phyloP scores from a whole-genome alignment of 2,113 vertebrate species.

The Sprattus sprattus region DNA sequence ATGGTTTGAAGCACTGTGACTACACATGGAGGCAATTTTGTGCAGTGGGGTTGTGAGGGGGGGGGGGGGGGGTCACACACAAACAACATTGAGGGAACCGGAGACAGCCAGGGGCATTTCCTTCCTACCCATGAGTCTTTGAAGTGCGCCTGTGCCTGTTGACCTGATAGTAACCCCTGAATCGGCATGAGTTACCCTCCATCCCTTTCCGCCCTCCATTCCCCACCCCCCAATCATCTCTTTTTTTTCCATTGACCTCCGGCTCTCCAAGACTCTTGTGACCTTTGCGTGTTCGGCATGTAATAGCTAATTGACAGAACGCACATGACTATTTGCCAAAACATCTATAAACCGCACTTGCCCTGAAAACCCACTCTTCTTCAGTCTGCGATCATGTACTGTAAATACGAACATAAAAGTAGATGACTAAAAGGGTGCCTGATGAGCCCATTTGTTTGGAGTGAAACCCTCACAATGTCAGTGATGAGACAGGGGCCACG shows the following conservation, averaged over 20 bases:
- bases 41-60: not conserved
- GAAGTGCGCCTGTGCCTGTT: conserved; percentile 52
- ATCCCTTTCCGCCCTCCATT: conserved; percentile 51
- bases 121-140: conserved; percentile 51
- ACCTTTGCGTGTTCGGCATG: conserved; percentile 61
- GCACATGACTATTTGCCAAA: not conserved
- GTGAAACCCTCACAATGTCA: not conserved
- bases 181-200: conserved; percentile 56
- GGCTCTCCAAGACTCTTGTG: conserved; percentile 63
- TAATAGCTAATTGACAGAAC: conserved; percentile 25
- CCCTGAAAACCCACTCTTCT: not conserved
- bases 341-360: not conserved
- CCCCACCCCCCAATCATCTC: conserved; percentile 62
- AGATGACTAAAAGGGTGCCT: not conserved
- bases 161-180: conserved; percentile 63
- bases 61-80: conserved; percentile 10
- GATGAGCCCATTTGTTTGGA: not conserved
- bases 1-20: not conserved
- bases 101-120: conserved; percentile 11
- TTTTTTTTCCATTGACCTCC: conserved; percentile 52
- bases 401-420: not conserved
- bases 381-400: not conserved
- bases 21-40: conserved; percentile 18
- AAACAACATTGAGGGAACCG: conserved; percentile 37
- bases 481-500: not conserved